These are phyloP conservation scores for Gari tellinella DNA, from an alignment of 2,888 invertebrate species.

Conservation along the genomic window DNA sequence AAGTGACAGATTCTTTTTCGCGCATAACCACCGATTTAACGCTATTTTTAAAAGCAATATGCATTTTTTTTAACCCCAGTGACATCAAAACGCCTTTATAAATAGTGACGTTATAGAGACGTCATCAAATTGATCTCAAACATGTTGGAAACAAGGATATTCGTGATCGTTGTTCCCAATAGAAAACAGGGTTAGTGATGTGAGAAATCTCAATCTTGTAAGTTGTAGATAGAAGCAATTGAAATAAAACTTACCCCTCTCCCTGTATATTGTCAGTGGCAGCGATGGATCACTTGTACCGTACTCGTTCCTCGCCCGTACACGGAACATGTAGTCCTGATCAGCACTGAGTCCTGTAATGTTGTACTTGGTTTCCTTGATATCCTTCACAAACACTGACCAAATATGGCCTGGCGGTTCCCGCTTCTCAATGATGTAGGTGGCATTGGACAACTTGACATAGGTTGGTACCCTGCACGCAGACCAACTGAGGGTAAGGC, in stretches of 20 bases:
- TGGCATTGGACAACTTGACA: constrained; percentile 90
- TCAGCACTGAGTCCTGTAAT: constrained; percentile 90
- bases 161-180: too few species aligned
- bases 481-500: constrained; percentile 95
- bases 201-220: too few species aligned
- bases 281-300: constrained; percentile 98
- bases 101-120: too few species aligned
- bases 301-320: constrained; percentile 97
- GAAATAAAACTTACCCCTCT: constrained; percentile 53
- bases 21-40: too few species aligned
- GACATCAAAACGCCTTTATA: too few species aligned
- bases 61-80: too few species aligned
- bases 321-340: constrained; percentile 97
- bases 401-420: constrained; percentile 64
- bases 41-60: too few species aligned
- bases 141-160: too few species aligned
- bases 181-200: too few species aligned
- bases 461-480: constrained; percentile 93
- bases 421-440: constrained; percentile 95
- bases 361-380: constrained; percentile 51
- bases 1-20: too few species aligned
- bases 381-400: constrained; percentile 55
- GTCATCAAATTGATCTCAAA: too few species aligned
- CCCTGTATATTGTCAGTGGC: constrained; percentile 84
- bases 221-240: too few species aligned